phyloP scores from a whole-genome alignment of 2,797 vertebrate genomes.

The Oreochromis mossambicus region DNA sequence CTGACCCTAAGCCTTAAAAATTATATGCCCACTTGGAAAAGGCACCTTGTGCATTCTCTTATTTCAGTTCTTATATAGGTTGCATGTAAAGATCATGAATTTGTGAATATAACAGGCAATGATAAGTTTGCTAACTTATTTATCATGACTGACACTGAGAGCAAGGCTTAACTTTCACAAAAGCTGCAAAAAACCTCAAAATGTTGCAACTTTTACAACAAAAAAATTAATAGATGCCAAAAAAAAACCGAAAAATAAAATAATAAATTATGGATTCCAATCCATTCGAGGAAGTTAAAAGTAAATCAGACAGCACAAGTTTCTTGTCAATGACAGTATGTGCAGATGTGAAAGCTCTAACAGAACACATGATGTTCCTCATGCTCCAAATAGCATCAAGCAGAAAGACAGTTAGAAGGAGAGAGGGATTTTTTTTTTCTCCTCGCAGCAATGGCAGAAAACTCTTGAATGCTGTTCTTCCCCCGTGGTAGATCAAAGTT shows the following conservation, averaged over 20 bases:
- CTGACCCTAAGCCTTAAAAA: background rate
- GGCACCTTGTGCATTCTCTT: background rate
- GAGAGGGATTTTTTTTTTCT: background rate
- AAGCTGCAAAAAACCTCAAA: background rate
- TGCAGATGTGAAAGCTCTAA: background rate
- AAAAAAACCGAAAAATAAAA: background rate
- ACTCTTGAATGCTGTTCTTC: background rate
- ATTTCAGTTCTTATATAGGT: background rate
- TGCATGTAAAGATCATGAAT: background rate
- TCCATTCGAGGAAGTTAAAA: background rate
- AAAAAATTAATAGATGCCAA: background rate
- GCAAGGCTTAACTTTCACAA: background rate
- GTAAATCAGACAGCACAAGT: background rate
- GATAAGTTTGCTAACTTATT: background rate
- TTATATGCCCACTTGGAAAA: background rate
- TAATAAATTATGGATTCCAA: background rate
- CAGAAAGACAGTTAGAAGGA: background rate
- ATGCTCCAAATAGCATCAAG: conserved; percentile 44
- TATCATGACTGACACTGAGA: background rate
- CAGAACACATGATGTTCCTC: conserved; percentile 20
- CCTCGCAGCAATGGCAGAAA: background rate
- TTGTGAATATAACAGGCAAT: background rate
- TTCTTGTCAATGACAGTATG: conserved; percentile 7
- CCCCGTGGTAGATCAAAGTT: background rate
- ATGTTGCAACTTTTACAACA: background rate